Evolutionary conservation across 2,888 invertebrate species (phyloP).

Genomic region (Sarcophaga carnaria): DNA sequence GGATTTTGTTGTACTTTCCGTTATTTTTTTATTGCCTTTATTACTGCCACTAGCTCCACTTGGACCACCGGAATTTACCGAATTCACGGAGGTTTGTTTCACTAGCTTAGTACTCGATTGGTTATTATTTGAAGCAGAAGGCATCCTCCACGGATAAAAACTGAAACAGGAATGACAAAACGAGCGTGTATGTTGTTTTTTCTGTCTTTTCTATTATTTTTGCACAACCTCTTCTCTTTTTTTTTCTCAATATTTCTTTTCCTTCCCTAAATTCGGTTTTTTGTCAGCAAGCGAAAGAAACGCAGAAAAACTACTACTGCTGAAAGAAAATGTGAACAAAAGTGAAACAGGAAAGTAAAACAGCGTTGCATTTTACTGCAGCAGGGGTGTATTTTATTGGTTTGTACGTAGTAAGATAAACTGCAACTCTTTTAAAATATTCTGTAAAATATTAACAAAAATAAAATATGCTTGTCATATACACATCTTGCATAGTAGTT

Average conservation of each 20-base stretch:
- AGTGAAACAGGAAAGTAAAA: slow-evolving; percentile 21
- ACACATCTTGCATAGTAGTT: too few relatives aligned
- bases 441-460: too few relatives aligned
- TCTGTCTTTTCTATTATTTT: slow-evolving; percentile 24
- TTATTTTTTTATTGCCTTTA: slow-evolving; percentile 71
- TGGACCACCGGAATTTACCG: slow-evolving; percentile 73
- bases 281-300: slow-evolving; percentile 55
- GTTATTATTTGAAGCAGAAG: slow-evolving; percentile 76
- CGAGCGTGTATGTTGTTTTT: slow-evolving; percentile 65
- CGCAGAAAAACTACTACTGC: slow-evolving; percentile 46
- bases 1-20: slow-evolving; percentile 69
- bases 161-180: slow-evolving; percentile 74
- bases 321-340: slow-evolving; percentile 19
- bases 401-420: not conserved
- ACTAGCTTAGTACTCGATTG: slow-evolving; percentile 72
- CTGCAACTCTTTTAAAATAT: not conserved
- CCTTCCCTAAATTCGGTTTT: slow-evolving; percentile 47
- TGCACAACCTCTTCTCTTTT: slow-evolving; percentile 45
- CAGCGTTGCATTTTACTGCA: not conserved
- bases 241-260: slow-evolving; percentile 48
- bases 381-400: not conserved
- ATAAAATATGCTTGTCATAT: too few relatives aligned
- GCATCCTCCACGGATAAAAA: slow-evolving; percentile 76
- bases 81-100: slow-evolving; percentile 79
- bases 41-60: slow-evolving; percentile 72